Conservation (phyloP, 2,797 vertebrate species). For the Cuniculus paca region DNA sequence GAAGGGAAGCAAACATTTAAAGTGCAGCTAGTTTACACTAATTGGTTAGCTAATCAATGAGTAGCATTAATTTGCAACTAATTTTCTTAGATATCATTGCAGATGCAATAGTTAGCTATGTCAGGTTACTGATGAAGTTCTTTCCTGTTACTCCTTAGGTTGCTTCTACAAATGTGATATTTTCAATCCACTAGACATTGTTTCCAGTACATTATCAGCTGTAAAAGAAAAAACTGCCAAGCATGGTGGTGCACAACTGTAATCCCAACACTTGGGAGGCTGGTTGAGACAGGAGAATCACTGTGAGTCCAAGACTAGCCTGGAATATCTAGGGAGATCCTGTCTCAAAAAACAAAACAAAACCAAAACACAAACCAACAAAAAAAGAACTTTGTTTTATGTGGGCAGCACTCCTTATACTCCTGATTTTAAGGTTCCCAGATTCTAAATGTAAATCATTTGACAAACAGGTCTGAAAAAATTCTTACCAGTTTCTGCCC, state of each 20-base stretch:
- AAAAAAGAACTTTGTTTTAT: not conserved
- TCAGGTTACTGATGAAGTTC: not conserved
- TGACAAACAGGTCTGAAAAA: not conserved
- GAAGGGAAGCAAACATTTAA: not conserved
- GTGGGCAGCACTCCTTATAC: rapidly evolving
- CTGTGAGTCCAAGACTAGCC: not conserved
- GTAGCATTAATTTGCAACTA: not conserved
- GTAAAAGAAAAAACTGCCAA: not conserved
- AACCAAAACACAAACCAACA: not conserved
- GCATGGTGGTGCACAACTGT: not conserved
- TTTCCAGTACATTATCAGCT: not conserved
- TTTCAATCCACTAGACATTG: not conserved
- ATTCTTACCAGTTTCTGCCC: slow-evolving; percentile 96
- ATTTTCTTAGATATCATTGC: not conserved
- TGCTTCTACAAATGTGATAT: not conserved
- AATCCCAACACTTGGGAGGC: not conserved
- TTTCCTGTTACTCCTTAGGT: not conserved
- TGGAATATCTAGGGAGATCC: not conserved
- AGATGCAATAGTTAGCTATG: not conserved
- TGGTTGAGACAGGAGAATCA: not conserved
- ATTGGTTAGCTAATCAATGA: not conserved
- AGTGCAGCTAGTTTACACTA: not conserved
- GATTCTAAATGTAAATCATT: not conserved
- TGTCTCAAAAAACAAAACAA: not conserved
- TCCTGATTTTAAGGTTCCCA: not conserved